Evolutionary conservation across 2,888 invertebrate species (phyloP), one percentile per base, ranked within the genome.

Genomic region (Bombylius major): DNA sequence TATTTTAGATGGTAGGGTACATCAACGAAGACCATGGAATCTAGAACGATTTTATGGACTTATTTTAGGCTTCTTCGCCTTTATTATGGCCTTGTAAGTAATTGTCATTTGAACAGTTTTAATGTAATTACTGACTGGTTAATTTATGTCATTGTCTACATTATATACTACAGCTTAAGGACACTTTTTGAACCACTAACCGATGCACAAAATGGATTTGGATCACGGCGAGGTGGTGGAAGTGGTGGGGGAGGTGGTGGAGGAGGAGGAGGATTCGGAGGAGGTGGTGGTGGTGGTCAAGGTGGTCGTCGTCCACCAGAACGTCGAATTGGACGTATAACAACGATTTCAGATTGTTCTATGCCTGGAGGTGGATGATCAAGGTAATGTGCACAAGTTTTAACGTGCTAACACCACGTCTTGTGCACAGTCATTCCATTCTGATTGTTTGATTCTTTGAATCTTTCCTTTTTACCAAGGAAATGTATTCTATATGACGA

Each of bases 311-410:
- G 44, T 9, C 47, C 45, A 8, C 50, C 52, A 31, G 47, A 46
- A 23, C 12, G 55, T 45, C n/a, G 55, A 42, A 56, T 59, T 14
- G 59, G 59, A 5, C 33, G 58, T 31, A 56, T 58, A 50, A 31
- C 50, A 34, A 56, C 53, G 9, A 44, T 58, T 7, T 39, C 58
- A 1, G 59, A 59, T 42, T 55, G 53, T n/a, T 48, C 47, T n/a
- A 54, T 55, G 39, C 56, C 59, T 14, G 59, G 59, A 7, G 59
- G 59, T 36, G 57, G 57, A 54, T 57, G 57, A 55, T 42, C 51
- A 5, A 36, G 54, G 44, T 57, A 57, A 57, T 47, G 52, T 57
- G 57, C 50, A 23, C 42, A 44, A 47, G 50, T 11, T 42, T 5
- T 42, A 42, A 11, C 8, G 4, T 7, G 39, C 3, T 42, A 42